Conservation (phyloP, 2,888 invertebrate species). For the Agrilus mali region DNA sequence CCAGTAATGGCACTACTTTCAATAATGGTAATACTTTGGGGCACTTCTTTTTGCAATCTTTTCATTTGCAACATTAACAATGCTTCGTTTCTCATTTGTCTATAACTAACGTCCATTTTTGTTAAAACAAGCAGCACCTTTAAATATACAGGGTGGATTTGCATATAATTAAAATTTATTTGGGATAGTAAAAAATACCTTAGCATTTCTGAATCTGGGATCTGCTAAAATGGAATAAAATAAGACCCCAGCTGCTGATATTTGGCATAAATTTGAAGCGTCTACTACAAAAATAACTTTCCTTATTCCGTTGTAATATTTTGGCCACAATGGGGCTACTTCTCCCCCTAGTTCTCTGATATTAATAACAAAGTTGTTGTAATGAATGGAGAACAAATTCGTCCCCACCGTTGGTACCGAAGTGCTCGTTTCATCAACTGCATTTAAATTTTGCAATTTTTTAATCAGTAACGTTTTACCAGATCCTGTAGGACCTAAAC, state of each 20-base stretch:
- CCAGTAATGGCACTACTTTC: constrained; percentile 66
- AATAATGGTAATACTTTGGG: constrained; percentile 51
- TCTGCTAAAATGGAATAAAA: constrained; percentile 66
- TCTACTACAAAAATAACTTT: constrained; percentile 73
- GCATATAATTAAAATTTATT: not conserved
- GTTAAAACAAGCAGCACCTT: constrained; percentile 59
- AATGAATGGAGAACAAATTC: constrained; percentile 54
- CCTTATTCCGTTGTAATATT: constrained; percentile 53
- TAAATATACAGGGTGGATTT: constrained; percentile 1
- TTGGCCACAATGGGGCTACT: constrained; percentile 72
- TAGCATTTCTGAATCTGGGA: constrained; percentile 50
- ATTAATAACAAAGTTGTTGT: constrained; percentile 18
- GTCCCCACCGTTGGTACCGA: constrained; percentile 73
- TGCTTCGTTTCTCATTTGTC: constrained; percentile 79
- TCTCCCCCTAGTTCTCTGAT: constrained; percentile 68
- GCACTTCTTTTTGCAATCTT: constrained; percentile 54
- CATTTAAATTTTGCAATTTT: constrained; percentile 54
- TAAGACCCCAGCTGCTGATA: constrained; percentile 70
- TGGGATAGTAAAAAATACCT: constrained; percentile 35
- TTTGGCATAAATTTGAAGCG: constrained; percentile 74
- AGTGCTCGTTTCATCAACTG: constrained; percentile 62
- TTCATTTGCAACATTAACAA: constrained; percentile 67
- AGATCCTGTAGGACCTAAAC: constrained; percentile 66
- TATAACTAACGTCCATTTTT: constrained; percentile 77
- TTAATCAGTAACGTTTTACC: constrained; percentile 72